A percentile compares a stretch with the other conserved stretches of the same genome.
Evolutionary conservation across 2,113 vertebrate species (phyloP).

Genomic region (Vimba vimba): DNA sequence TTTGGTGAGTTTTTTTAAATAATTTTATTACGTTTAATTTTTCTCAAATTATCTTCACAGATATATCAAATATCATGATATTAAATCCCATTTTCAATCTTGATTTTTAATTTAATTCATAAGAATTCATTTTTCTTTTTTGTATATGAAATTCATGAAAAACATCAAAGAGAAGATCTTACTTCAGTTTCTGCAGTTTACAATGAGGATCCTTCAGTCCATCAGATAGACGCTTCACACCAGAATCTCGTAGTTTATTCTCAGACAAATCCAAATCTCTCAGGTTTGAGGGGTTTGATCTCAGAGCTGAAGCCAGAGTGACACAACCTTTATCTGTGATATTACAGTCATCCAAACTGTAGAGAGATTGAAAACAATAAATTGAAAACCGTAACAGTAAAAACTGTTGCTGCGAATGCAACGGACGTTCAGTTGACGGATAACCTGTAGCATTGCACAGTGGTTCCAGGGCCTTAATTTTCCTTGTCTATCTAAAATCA

Average conservation of each 20-base stretch:
- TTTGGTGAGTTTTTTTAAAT: too few relatives aligned
- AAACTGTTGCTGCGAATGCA: not conserved
- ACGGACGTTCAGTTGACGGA: not conserved
- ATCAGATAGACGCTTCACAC: not conserved
- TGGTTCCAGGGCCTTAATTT: not conserved
- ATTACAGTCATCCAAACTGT: not conserved
- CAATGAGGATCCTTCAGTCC: not conserved
- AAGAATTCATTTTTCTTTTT: too few relatives aligned
- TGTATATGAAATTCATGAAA: not conserved
- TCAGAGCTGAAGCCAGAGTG: not conserved
- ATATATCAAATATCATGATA: too few relatives aligned
- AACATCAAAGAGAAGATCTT: not conserved
- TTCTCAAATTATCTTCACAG: too few relatives aligned
- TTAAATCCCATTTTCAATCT: too few relatives aligned
- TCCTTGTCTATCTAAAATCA: not conserved
- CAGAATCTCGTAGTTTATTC: not conserved
- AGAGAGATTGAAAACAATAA: not conserved
- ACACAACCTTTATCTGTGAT: not conserved
- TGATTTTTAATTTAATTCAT: too few relatives aligned
- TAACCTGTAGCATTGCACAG: not conserved
- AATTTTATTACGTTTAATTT: too few relatives aligned
- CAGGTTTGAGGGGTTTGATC: not conserved
- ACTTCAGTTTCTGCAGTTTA: not conserved
- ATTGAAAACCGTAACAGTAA: not conserved
- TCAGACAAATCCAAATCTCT: not conserved